phyloP scores from a whole-genome alignment of 2,797 vertebrate species.

The Ciconia nigra region DNA sequence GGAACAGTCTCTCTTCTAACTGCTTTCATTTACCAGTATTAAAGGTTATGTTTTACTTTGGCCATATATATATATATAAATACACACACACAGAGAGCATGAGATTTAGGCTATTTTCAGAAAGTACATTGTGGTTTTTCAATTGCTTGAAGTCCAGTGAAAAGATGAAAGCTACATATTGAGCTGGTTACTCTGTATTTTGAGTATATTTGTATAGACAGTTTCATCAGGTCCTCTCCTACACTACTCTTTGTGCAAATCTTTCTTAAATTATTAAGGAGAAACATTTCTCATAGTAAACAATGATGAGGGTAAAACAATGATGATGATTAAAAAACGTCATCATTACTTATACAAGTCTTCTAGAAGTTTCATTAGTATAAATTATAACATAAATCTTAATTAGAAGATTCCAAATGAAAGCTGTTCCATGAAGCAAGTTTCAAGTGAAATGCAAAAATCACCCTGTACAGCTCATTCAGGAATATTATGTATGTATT shows the following conservation, averaged over 20 bases:
- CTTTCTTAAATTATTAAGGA: not conserved
- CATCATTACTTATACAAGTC: not conserved
- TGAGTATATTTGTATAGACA: not conserved
- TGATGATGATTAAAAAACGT: not conserved
- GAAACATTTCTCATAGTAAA: not conserved
- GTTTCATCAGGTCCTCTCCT: not conserved
- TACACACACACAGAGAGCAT: not conserved
- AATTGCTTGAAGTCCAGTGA: not conserved
- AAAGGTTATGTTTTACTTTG: not conserved
- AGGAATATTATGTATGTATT: not conserved
- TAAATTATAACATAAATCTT: not conserved
- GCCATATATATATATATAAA: not conserved
- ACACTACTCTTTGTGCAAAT: not conserved
- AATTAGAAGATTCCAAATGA: not conserved
- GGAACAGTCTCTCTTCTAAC: not conserved
- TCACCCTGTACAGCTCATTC: not conserved
- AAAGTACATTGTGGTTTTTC: not conserved
- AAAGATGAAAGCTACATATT: not conserved
- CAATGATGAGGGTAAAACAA: not conserved
- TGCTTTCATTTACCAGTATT: not conserved
- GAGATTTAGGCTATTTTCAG: not conserved
- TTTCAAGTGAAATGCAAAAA: not conserved
- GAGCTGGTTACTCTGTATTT: not conserved
- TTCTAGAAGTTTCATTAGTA: not conserved
- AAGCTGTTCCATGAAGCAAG: not conserved